A percentile compares a stretch with the other conserved stretches of the same genome.
These are phyloP conservation scores for Pampusana beccarii DNA, from an alignment of 2,113 vertebrate species.

Conservation along the genomic window DNA sequence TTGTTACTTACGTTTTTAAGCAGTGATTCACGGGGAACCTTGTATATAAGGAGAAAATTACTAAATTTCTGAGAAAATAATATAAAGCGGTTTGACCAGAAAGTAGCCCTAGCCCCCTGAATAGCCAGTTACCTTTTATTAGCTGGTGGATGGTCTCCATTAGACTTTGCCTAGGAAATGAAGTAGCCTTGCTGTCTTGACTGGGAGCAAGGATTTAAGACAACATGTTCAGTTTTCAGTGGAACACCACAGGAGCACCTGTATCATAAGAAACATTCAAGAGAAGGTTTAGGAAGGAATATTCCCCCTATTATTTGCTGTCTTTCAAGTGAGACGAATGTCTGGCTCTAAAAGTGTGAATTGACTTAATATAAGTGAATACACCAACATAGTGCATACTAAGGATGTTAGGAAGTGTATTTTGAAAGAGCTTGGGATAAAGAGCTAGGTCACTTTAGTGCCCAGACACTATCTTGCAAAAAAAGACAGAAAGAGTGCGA, in stretches of 20 bases:
- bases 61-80: not conserved
- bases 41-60: not conserved
- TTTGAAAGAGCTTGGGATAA: not conserved
- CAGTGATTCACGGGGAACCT: not conserved
- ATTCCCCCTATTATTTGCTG: not conserved
- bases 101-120: not conserved
- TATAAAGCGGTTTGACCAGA: not conserved
- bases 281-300: not conserved
- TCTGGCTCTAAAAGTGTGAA: not conserved
- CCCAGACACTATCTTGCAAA: not conserved
- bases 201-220: not conserved
- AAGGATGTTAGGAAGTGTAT: not conserved
- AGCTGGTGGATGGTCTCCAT: not conserved
- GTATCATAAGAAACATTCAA: not conserved
- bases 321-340: not conserved
- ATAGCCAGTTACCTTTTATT: not conserved
- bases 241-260: not conserved
- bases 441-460: not conserved
- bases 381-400: fast-evolving
- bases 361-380: not conserved
- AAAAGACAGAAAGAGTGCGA: not conserved
- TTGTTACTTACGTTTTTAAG: not conserved
- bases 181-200: not conserved
- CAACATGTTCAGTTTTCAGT: not conserved
- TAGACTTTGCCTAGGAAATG: not conserved